Evolutionary conservation across 1,140 invertebrate species (phyloP).

Genomic region (Drosophila takahashii): DNA sequence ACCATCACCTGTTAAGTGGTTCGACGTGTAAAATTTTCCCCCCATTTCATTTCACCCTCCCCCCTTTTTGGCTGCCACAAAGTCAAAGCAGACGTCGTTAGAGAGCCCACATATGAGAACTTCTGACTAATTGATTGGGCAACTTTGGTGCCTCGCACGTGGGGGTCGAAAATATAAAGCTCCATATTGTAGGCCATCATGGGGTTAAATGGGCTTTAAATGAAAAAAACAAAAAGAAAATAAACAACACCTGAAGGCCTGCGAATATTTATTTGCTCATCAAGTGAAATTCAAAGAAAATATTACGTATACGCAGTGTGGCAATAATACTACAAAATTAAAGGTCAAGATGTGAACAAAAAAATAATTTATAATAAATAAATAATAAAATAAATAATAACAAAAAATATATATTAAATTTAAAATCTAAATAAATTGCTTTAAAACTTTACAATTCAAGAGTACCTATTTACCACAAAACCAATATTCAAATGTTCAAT

Average conservation of each 20-base stretch:
- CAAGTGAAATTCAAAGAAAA: background rate
- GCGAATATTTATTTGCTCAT: constrained; percentile 4
- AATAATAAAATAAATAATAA: background rate
- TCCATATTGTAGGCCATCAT: constrained; percentile 2
- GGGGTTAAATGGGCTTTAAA: constrained; percentile 13
- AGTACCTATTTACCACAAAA: background rate
- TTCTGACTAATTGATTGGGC: constrained; percentile 65
- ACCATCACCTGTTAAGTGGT: constrained; percentile 16
- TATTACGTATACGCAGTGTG: constrained; percentile 33
- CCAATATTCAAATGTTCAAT: background rate
- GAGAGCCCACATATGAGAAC: constrained; percentile 32
- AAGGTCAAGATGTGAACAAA: too few species aligned
- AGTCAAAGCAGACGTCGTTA: constrained; percentile 55
- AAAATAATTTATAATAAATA: background rate
- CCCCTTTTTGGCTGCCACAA: constrained; percentile 12
- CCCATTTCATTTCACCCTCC: background rate
- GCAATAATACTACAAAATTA: too few species aligned
- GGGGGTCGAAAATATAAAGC: background rate
- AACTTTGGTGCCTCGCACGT: constrained; percentile 11
- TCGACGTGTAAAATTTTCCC: constrained; percentile 4
- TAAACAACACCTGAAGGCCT: background rate
- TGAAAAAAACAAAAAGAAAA: background rate
- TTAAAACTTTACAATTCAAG: background rate
- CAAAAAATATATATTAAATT: background rate
- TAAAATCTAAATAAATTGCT: background rate